Conservation (phyloP, 2,888 invertebrate species). For the Stomorhina lunata region DNA sequence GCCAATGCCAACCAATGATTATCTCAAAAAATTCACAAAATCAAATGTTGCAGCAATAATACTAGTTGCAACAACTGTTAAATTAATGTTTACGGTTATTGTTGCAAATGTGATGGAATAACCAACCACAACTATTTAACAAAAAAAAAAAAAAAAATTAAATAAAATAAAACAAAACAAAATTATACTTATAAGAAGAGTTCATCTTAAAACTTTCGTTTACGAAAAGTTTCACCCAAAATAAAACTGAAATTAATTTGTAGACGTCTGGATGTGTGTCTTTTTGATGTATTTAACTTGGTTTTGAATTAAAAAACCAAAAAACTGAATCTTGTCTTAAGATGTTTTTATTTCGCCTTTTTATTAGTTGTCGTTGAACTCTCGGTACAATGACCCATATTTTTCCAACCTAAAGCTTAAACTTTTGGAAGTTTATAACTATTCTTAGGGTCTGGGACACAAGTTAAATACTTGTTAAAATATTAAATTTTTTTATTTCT, state of each 20-base stretch:
- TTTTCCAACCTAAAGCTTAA: neutral
- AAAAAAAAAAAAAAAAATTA: too few species aligned
- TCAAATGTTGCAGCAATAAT: neutral
- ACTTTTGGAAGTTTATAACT: neutral
- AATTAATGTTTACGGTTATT: too few species aligned
- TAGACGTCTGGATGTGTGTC: neutral
- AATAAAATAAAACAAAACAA: neutral
- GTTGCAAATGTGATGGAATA: slow-evolving; percentile 7
- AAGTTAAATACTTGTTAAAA: slow-evolving; percentile 1
- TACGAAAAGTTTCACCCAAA: slow-evolving; percentile 51
- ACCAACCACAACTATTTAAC: too few species aligned
- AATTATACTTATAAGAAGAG: slow-evolving; percentile 10
- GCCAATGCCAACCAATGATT: slow-evolving; percentile 23
- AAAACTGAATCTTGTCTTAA: neutral
- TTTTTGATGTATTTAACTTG: neutral
- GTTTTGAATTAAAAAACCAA: neutral
- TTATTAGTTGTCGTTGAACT: slow-evolving; percentile 8
- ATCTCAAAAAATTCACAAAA: neutral
- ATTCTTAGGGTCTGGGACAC: neutral
- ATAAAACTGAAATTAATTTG: slow-evolving; percentile 44
- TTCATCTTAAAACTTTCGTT: slow-evolving; percentile 56
- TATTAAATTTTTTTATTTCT: neutral
- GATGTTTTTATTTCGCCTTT: neutral
- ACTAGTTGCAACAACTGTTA: neutral
- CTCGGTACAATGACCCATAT: slow-evolving; percentile 12